Conservation (phyloP, 2,113 vertebrate species). For the Craseonycteris thonglongyai region DNA sequence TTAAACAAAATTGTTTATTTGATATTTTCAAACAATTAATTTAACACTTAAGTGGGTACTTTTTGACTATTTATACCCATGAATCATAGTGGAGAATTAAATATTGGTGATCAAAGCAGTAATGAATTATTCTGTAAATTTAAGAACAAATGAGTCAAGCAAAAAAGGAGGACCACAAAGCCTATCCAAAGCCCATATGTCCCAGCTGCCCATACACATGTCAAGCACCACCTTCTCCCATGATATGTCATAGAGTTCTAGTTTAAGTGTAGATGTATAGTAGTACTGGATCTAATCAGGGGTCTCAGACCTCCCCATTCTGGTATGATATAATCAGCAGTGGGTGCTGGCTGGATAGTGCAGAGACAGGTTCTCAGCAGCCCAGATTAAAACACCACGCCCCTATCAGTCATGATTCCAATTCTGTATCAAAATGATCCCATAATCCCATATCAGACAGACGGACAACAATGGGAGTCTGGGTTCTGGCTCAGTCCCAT, state of each 20-base stretch:
- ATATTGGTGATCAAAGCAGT: not conserved
- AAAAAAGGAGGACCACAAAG: not conserved
- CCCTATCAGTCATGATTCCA: not conserved
- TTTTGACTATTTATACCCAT: not conserved
- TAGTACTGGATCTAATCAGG: not conserved
- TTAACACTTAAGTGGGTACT: not conserved
- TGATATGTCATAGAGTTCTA: not conserved
- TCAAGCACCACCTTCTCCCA: not conserved
- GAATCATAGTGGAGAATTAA: constrained; percentile 16
- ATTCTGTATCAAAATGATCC: not conserved
- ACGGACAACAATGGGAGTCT: not conserved
- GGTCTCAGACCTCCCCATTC: not conserved
- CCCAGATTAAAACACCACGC: not conserved
- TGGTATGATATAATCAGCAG: not conserved
- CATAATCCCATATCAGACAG: not conserved
- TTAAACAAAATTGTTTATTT: not conserved
- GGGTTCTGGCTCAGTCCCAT: not conserved
- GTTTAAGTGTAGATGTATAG: not conserved
- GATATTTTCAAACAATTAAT: not conserved
- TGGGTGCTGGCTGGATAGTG: not conserved
- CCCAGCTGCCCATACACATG: not conserved
- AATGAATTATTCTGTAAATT: not conserved
- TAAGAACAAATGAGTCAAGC: not conserved
- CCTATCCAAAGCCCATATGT: not conserved
- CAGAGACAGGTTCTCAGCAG: not conserved